Base-by-base conservation (phyloP, 2,113 vertebrate species). In the Apistogramma diplotaenia region DNA sequence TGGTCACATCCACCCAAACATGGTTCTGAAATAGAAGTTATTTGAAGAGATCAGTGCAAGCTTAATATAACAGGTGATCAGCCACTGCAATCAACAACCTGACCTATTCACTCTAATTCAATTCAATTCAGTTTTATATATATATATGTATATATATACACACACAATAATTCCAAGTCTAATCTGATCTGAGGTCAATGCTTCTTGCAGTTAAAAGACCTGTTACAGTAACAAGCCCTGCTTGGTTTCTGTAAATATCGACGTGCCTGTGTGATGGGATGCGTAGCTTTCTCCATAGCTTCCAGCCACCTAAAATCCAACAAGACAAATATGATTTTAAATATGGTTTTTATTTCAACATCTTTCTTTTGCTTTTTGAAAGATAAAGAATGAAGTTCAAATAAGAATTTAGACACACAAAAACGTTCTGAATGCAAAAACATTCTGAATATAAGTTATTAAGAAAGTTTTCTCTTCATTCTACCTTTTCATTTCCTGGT, bases 401-500 rank as follows among this genome's bases (percentile, higher is more conserved):
- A 60, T 18, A 60, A 33, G 29, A 60, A 60, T 60, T 33, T 10
- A 33, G 58, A n/a, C n/a, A n/a, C n/a, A n/a, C n/a, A n/a, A n/a
- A n/a, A n/a, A n/a, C n/a, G n/a, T n/a, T n/a, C n/a, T n/a, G n/a
- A n/a, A n/a, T n/a, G n/a, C n/a, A n/a, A n/a, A n/a, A n/a, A n/a
- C n/a, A n/a, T n/a, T n/a, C 23, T 2, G 23, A 40, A 70, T 8
- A 70, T 70, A 6, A 51, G 49, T 70, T 25, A 25, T 70, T 70
- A 51, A 19, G 16, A 70, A 70, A 51, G 43, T 67, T 49, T 18
- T 49, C 18, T 65, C 61, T 43, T 31, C 18, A 0, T 70, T 51
- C 1, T 81, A 97, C 97, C 97, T 96, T 93, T 97, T 98, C 96
- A 97, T 97, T 89, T 99, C 97, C 92, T 97, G 97, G 89, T 95